Percentiles rank a stretch among this genome's conserved stretches.
These are phyloP conservation scores for Pachyramphus minor DNA, from an alignment of 2,113 vertebrate genomes.

Conservation along the genomic window DNA sequence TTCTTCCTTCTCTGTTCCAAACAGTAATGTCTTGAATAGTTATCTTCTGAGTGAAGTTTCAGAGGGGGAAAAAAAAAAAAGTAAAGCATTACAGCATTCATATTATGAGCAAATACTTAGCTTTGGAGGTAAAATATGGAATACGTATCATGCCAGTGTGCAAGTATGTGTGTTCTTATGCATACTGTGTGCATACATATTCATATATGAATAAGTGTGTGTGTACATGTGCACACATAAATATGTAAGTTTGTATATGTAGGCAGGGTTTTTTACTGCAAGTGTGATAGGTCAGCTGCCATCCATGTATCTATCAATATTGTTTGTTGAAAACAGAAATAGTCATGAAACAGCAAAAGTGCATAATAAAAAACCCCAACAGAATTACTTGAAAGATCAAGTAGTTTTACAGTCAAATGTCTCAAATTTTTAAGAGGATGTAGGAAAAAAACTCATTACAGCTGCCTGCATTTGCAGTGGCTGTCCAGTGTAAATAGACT, in stretches of 20 bases:
- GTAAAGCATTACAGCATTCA: background rate
- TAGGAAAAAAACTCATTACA: background rate
- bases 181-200: background rate
- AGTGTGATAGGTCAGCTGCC: background rate
- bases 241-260: fast-evolving
- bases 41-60: background rate
- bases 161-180: background rate
- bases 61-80: background rate
- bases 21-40: background rate
- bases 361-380: background rate
- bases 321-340: background rate
- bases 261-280: background rate
- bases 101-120: background rate
- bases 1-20: background rate
- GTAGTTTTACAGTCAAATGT: background rate
- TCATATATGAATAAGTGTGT: background rate
- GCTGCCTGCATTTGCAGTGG: background rate
- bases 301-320: no score
- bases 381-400: background rate
- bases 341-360: background rate
- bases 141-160: no score
- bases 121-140: background rate
- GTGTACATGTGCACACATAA: background rate
- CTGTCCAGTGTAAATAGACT: background rate
- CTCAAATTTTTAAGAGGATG: background rate